phyloP scores from a whole-genome alignment of 1,140 invertebrate species.

The Armadillidium nasatum region DNA sequence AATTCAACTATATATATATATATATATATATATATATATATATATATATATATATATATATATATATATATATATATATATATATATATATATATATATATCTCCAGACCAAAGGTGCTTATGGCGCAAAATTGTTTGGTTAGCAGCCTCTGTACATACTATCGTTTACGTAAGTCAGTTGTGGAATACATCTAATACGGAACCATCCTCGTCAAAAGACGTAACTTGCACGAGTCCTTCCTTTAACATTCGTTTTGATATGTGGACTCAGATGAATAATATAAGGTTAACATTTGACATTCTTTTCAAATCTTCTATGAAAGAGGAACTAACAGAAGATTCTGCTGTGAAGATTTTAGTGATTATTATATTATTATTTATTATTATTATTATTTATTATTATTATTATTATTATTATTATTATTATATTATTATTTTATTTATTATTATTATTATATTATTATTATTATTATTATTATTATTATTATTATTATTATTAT shows the following conservation, averaged over 20 bases:
- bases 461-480: too few species aligned
- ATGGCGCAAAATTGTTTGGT: not conserved
- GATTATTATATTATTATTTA: too few species aligned
- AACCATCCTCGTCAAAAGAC: not conserved
- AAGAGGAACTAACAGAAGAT: not conserved
- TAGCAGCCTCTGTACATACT: not conserved
- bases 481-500: too few species aligned
- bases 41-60: too few species aligned
- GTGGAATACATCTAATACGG: not conserved
- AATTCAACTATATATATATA: too few species aligned
- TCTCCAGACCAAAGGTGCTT: not conserved
- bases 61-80: too few species aligned
- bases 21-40: too few species aligned
- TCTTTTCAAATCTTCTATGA: not conserved
- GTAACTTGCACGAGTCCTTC: not conserved
- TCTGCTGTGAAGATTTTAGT: not conserved
- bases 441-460: too few species aligned
- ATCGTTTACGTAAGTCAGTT: not conserved
- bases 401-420: too few species aligned
- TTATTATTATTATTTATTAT: too few species aligned
- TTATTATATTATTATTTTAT: too few species aligned
- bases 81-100: not conserved
- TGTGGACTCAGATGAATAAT: not conserved
- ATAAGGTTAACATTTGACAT: not conserved
- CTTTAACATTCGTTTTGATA: not conserved